Base-by-base conservation (phyloP, 2,797 vertebrate genomes). In the Labeo calbasu region DNA sequence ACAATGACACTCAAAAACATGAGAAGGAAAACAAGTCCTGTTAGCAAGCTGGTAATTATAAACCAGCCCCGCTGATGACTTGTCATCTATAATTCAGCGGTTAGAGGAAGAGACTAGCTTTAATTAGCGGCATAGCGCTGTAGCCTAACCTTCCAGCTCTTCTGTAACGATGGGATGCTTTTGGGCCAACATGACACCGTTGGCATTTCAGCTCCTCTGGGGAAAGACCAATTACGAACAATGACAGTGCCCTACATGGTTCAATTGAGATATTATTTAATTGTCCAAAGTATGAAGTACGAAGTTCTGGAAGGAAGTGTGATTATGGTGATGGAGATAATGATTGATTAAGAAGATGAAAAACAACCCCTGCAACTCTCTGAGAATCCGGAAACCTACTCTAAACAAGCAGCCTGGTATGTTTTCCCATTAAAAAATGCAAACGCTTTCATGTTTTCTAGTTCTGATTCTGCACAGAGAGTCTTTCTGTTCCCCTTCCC, bases 21-120 rank as follows among this genome's bases (percentile, higher is more conserved):
- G 75, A 83, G 61, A 72, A 77, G 84, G 79, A 93, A 92, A 91
- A 91, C 91, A 92, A 90, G 87, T 92, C 88, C 82, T 85, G 76
- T 87, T 91, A 90, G 92, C 89, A 61, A 85, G 85, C 86, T 91
- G 88, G 89, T 93, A 92, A 94, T 94, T 92, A 92, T 76, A 79
- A 87, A 88, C 80, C 51, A 88, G 88, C 84, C 86, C 82, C 88
- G 92, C 86, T 92, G 92, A 95, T 94, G 92, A 87, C 88, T 90
- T 94, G 93, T 94, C 93, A 92, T 91, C 89, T 89, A 91, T 90
- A 92, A 92, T 92, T 91, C 91, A 89, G 90, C 87, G 81, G 89
- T 92, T 90, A 89, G 89, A 89, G 88, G 89, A 88, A 92, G 91
- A 90, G 91, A 92, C 91, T 89, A 83, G 89, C 90, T 93, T 91